phyloP scores from a whole-genome alignment of 1,140 invertebrate species.

The Pteromalus puparum region DNA sequence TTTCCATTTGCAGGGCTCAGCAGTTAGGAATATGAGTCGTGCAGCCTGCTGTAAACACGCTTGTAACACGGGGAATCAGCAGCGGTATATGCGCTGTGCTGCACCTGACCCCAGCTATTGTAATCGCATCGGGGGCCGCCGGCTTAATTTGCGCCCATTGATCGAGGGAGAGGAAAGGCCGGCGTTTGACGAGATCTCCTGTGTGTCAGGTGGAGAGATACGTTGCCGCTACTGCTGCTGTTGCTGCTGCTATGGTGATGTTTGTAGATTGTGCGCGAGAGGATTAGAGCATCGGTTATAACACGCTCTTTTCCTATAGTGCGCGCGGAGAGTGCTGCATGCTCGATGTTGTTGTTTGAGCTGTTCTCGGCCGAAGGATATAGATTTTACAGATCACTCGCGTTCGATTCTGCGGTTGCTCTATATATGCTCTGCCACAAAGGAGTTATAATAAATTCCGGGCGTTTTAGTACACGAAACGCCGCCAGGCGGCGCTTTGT shows the following conservation, averaged over 20 bases:
- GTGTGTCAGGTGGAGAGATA: neutral
- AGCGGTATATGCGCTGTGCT: slow-evolving; percentile 55
- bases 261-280: neutral
- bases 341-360: neutral
- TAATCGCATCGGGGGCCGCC: slow-evolving; percentile 67
- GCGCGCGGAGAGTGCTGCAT: neutral
- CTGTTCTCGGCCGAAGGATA: neutral
- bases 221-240: neutral
- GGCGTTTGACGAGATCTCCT: slow-evolving; percentile 11
- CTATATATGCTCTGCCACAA: neutral
- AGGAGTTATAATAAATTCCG: neutral
- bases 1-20: slow-evolving; percentile 45
- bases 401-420: neutral
- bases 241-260: neutral
- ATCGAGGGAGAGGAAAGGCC: slow-evolving; percentile 56
- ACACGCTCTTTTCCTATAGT: neutral
- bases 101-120: slow-evolving; percentile 59
- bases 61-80: slow-evolving; percentile 70
- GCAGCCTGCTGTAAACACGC: slow-evolving; percentile 73
- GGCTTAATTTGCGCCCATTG: slow-evolving; percentile 68
- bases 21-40: slow-evolving; percentile 64
- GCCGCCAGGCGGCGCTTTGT: too few species aligned
- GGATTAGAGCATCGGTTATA: neutral
- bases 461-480: too few species aligned
- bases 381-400: too few species aligned